Evolutionary conservation across 1,140 invertebrate species (phyloP), one percentile per base, ranked within the genome.

Genomic region (Drosophila rufa): DNA sequence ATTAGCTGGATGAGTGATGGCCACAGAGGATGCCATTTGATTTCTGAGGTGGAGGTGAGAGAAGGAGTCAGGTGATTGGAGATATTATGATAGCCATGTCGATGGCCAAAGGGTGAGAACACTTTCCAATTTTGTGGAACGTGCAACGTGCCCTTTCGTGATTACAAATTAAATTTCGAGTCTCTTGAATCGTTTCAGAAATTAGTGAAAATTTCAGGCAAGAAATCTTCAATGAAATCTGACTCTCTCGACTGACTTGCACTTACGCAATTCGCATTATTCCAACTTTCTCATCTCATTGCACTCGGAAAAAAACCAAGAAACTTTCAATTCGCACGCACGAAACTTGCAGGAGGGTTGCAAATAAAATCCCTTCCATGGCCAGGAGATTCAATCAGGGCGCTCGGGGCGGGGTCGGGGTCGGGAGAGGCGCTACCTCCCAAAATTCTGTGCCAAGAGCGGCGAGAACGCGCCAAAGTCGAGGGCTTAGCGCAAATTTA

Each of bases 401-500:
- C 43, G 15, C 45, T 3, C 43, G 57, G n/a, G 9, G 40, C 42
- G 6, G 15, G 12, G 22, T 12, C 12, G 48, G 6, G 15, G 12
- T n/a, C 8, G 25, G 7, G 12, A 0, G 4, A 5, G 19, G 4
- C 7, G 12, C 43, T 22, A 38, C 60, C 45, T 19, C 14, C 45
- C 22, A 51, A 70, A 58, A 42, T 67, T 33, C 61, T n/a, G 8
- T 27, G 43, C 48, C 48, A 47, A 40, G 17, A 58, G 62, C 14
- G 36, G 4, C 22, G 53, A 3, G 46, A 57, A 51, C 25, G 50
- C 47, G 50, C 58, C 58, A 68, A 58, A 66, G 61, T 77, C 64
- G 67, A 74, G 70, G 42, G 70, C 73, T 79, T 67, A 67, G 75
- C 61, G 71, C 67, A 64, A 80, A 87, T 87, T 89, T 89, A 87